Percentiles rank a stretch among this genome's conserved stretches.
Conservation (phyloP, 2,888 invertebrate species). For the Orchestes rusci region DNA sequence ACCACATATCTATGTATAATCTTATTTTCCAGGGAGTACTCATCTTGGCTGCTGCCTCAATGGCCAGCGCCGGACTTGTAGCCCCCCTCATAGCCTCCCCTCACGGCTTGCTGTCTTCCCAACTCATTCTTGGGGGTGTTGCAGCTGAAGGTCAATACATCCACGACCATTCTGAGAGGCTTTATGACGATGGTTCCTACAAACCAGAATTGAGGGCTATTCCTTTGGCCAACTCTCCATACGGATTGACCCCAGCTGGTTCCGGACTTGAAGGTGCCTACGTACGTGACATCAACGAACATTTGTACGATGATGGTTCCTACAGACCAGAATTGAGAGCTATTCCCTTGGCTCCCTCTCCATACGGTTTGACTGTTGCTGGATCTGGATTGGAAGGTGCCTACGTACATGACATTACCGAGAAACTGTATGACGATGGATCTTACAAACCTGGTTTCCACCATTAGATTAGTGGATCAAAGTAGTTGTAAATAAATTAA, state of each 20-base stretch:
- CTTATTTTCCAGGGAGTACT: constrained; percentile 18
- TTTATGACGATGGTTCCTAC: constrained; percentile 36
- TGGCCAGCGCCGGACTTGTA: constrained; percentile 28
- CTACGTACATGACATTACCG: constrained; percentile 34
- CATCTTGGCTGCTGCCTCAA: constrained; percentile 27
- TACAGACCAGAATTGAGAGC: constrained; percentile 27
- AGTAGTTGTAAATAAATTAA: constrained; percentile 14
- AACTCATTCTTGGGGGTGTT: constrained; percentile 29
- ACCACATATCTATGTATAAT: neutral
- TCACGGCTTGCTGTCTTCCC: constrained; percentile 21
- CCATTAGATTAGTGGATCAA: constrained; percentile 17
- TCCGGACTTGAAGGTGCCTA: constrained; percentile 35
- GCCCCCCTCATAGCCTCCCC: constrained; percentile 20
- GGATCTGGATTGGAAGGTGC: constrained; percentile 33
- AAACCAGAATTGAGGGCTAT: constrained; percentile 31
- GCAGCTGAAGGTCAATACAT: constrained; percentile 34
- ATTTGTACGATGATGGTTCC: constrained; percentile 36
- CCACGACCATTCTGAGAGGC: constrained; percentile 32
- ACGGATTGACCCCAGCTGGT: constrained; percentile 29
- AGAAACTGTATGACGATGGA: constrained; percentile 35
- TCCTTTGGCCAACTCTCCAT: constrained; percentile 28
- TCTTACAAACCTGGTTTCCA: constrained; percentile 34
- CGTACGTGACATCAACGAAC: constrained; percentile 33
- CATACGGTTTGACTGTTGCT: constrained; percentile 31
- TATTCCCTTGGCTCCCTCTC: constrained; percentile 28